Conservation (phyloP, 2,888 invertebrate genomes). For the Ennomos quercinarius region DNA sequence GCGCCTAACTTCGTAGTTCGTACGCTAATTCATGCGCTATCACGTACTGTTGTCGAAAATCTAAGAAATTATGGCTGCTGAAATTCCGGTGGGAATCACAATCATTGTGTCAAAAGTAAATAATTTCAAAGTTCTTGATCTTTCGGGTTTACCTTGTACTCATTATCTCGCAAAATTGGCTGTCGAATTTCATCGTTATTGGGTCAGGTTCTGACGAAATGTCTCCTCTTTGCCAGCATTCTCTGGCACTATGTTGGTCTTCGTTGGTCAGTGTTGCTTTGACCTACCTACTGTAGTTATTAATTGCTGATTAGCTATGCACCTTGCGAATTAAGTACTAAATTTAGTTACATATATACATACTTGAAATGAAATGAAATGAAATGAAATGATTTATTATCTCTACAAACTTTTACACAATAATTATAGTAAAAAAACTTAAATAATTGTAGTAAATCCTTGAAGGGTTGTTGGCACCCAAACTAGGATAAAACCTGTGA, state of each 20-base stretch:
- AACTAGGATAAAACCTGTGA: too few relatives aligned
- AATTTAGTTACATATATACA: not conserved
- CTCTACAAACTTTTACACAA: too few relatives aligned
- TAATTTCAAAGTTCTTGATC: too few relatives aligned
- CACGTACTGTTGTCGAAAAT: constrained; percentile 59
- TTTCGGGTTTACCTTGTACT: constrained; percentile 1
- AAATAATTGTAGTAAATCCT: too few relatives aligned
- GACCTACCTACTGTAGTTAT: constrained; percentile 35
- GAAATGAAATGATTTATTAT: too few relatives aligned
- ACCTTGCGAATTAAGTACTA: too few relatives aligned
- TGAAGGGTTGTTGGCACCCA: too few relatives aligned
- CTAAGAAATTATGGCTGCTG: constrained; percentile 20
- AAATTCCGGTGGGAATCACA: constrained; percentile 17
- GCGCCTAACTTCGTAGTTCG: constrained; percentile 63
- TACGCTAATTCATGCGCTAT: constrained; percentile 47
- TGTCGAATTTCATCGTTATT: constrained; percentile 8
- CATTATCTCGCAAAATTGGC: constrained; percentile 1
- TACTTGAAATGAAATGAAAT: too few relatives aligned
- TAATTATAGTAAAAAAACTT: too few relatives aligned
- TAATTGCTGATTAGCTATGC: constrained; percentile 6
- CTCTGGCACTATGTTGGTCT: constrained; percentile 37
- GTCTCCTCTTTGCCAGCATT: constrained; percentile 38
- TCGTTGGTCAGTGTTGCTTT: constrained; percentile 28
- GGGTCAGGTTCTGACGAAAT: constrained; percentile 36
- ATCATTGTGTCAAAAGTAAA: too few relatives aligned